Evolutionary conservation across 2,888 invertebrate genomes (phyloP), one percentile per base, ranked within the genome.

Genomic region (Athalia cordata): DNA sequence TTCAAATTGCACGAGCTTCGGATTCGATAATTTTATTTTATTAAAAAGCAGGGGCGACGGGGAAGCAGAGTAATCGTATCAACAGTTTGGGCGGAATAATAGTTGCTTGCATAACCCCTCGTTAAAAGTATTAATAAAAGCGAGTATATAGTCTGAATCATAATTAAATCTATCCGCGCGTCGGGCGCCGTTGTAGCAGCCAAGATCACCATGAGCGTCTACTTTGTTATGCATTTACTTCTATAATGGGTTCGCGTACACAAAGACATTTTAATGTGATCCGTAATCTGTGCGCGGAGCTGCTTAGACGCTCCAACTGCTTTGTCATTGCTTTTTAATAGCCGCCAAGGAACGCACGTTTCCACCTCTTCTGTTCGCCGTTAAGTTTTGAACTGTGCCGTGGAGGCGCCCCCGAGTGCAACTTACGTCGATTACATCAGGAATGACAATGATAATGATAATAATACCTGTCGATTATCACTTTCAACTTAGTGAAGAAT

Each of bases 41-140:
- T 13, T 15, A 8, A 29, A 29, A 29, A 29, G 2, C 1, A 2
- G 29, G 29, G 29, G 29, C 29, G 29, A 29, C 29, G 29, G 29
- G 29, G 29, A 29, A 29, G 13, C 5, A n/a, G 9, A 8, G 13
- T 15, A 8, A 62, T 8, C 13, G 62, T 15, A 62, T 62, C 62
- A 62, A 62, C 11, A 62, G 62, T 29, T 15, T n/a, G 15, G 15
- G 15, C 62, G 9, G 68, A 68, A 68, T 52, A 43, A 55, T 11
- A 72, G 57, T 72, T 8, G 59, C 49, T 75, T 52, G 75, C 75
- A 75, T 62, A 64, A 75, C 52, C 15, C 76, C 77, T 70, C 80
- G 76, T 80, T 68, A 29, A 29, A 65, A 79, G 82, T 83, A 81
- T 83, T 82, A 83, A 83, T 82, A 83, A 83, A 82, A 29, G 29